phyloP scores from a whole-genome alignment of 1,140 invertebrate species.

The Orius laevigatus region DNA sequence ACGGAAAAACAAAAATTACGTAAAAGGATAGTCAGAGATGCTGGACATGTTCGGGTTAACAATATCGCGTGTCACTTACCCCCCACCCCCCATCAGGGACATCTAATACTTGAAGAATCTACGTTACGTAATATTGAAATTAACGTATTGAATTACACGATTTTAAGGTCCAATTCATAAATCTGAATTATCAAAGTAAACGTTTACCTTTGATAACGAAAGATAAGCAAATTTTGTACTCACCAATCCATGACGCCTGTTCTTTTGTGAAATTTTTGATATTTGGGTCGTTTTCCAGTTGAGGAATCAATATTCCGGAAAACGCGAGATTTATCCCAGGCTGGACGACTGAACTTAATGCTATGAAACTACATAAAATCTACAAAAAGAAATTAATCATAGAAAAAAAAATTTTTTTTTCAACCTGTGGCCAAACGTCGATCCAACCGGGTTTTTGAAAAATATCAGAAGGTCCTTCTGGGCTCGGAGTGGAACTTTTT shows the following conservation, averaged over 20 bases:
- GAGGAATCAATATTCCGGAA: slow-evolving; percentile 19
- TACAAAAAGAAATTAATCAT: not conserved
- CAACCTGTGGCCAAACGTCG: too few relatives aligned
- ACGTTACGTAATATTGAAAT: too few relatives aligned
- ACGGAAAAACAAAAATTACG: too few relatives aligned
- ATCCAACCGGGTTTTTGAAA: too few relatives aligned
- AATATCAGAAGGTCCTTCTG: too few relatives aligned
- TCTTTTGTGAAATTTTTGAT: slow-evolving; percentile 13
- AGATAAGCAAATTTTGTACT: slow-evolving; percentile 4
- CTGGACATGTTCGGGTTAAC: too few relatives aligned
- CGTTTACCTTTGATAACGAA: not conserved
- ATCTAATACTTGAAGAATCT: too few relatives aligned
- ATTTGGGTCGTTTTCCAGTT: slow-evolving; percentile 15
- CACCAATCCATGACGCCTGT: slow-evolving; percentile 21
- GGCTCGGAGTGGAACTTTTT: too few relatives aligned
- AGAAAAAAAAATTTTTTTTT: too few relatives aligned
- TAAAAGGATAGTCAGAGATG: too few relatives aligned
- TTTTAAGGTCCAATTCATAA: not conserved
- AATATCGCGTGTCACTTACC: too few relatives aligned
- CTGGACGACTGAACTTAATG: slow-evolving; percentile 17
- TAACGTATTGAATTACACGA: not conserved
- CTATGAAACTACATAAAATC: slow-evolving; percentile 13
- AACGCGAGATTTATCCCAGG: slow-evolving; percentile 22
- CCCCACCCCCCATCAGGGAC: too few relatives aligned
- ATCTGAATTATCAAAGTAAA: not conserved